Conservation (phyloP, 1,140 invertebrate genomes). For the Rhagoletis pomonella region DNA sequence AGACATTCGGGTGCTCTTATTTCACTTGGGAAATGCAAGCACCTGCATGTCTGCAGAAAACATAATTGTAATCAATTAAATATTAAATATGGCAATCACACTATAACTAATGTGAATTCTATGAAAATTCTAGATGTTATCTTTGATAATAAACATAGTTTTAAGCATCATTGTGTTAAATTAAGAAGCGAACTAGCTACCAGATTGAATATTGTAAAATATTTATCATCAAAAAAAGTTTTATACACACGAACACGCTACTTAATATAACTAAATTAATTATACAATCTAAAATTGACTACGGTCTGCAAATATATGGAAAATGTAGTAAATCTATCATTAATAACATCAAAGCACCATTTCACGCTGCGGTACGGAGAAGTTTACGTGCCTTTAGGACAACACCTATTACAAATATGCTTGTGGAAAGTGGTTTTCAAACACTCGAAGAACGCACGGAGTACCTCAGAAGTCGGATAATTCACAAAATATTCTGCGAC, state of each 20-base stretch:
- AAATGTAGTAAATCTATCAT: constrained; percentile 15
- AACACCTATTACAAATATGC: background rate
- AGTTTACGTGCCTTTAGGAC: background rate
- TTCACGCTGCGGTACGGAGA: background rate
- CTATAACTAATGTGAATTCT: background rate
- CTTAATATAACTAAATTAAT: constrained; percentile 48
- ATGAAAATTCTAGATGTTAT: background rate
- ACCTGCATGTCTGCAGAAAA: constrained; percentile 47
- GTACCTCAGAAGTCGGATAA: background rate
- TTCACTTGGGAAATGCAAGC: constrained; percentile 53
- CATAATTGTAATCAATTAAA: background rate
- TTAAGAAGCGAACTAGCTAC: background rate
- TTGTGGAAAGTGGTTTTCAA: background rate
- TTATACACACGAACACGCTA: constrained; percentile 49
- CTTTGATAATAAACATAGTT: constrained; percentile 1
- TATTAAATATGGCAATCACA: constrained; percentile 18
- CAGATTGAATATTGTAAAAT: background rate
- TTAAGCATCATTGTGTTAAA: background rate
- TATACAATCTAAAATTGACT: constrained; percentile 51
- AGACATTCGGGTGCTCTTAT: constrained; percentile 46
- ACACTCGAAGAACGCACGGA: background rate
- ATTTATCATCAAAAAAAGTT: background rate
- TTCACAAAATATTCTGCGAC: background rate
- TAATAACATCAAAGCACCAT: background rate
- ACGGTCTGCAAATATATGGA: constrained; percentile 41